phyloP scores from a whole-genome alignment of 1,140 invertebrate species.

The Helicorthomorpha holstii region DNA sequence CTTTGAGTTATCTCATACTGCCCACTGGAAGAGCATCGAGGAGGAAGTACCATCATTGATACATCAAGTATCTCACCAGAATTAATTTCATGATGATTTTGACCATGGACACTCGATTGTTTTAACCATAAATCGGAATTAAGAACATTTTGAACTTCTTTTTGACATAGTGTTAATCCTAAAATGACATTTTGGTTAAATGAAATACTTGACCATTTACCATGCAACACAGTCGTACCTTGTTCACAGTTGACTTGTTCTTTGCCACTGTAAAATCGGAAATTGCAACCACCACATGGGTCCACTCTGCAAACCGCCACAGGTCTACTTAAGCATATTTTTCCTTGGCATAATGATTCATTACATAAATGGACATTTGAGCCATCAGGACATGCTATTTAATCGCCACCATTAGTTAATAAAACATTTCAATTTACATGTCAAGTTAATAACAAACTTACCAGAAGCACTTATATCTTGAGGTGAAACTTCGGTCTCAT shows the following conservation, averaged over 20 bases:
- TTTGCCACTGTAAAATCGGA: slow-evolving; percentile 19
- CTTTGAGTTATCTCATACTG: slow-evolving; percentile 20
- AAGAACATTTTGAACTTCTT: background rate
- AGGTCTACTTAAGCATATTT: slow-evolving; percentile 24
- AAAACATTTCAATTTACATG: no score
- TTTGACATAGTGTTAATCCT: background rate
- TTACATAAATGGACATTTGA: slow-evolving; percentile 23
- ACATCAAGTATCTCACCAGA: background rate
- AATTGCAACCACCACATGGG: slow-evolving; percentile 26
- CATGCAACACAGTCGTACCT: slow-evolving; percentile 11
- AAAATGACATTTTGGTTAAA: background rate
- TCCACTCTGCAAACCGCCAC: slow-evolving; percentile 23
- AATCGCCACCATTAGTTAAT: no score
- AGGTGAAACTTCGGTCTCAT: no score
- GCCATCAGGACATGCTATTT: slow-evolving; percentile 23
- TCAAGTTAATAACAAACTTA: no score
- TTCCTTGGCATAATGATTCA: slow-evolving; percentile 20
- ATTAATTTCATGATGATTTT: background rate
- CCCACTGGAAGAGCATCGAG: slow-evolving; percentile 19
- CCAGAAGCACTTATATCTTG: no score
- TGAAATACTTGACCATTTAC: background rate
- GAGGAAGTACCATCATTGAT: slow-evolving; percentile 19
- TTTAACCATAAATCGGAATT: background rate
- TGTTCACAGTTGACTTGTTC: slow-evolving; percentile 22
- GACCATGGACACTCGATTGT: background rate